A percentile compares a stretch with the other conserved stretches of the same genome.
phyloP scores from a whole-genome alignment of 2,797 vertebrate species.

The Emys orbicularis region DNA sequence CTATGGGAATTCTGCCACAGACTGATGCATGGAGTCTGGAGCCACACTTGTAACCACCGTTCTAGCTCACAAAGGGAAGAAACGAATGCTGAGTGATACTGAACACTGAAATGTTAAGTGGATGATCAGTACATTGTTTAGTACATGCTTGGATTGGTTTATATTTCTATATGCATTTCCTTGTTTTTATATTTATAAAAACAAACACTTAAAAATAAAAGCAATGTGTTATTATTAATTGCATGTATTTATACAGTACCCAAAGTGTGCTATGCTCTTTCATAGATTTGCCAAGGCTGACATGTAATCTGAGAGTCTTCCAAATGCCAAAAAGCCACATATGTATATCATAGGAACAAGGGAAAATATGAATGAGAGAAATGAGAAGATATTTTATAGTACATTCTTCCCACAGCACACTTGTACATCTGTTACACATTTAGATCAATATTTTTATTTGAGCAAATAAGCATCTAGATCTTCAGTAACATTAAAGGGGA shows the following conservation, averaged over 20 bases:
- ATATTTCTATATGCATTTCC: fast-evolving
- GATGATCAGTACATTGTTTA: fast-evolving
- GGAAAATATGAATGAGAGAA: background rate
- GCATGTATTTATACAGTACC: background rate
- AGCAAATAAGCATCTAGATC: slow-evolving; percentile 20
- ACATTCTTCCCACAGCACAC: fast-evolving
- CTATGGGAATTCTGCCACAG: background rate
- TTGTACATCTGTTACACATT: background rate
- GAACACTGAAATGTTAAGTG: fast-evolving
- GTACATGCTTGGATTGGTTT: fast-evolving
- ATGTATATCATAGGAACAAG: fast-evolving
- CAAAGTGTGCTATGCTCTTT: fast-evolving
- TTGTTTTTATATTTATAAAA: fast-evolving
- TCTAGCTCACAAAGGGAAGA: fast-evolving
- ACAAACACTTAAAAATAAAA: background rate
- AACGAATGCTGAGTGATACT: fast-evolving
- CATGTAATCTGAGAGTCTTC: background rate
- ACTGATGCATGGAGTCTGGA: fast-evolving
- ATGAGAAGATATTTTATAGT: background rate
- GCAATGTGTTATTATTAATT: fast-evolving
- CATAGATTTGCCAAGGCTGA: background rate
- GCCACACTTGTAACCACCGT: background rate
- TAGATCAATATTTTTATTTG: background rate
- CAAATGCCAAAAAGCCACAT: background rate
- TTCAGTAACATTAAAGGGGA: slow-evolving; percentile 15